Evolutionary conservation across 2,797 vertebrate genomes (phyloP), one percentile per base, ranked within the genome.

Genomic region (Calcarius lapponicus): DNA sequence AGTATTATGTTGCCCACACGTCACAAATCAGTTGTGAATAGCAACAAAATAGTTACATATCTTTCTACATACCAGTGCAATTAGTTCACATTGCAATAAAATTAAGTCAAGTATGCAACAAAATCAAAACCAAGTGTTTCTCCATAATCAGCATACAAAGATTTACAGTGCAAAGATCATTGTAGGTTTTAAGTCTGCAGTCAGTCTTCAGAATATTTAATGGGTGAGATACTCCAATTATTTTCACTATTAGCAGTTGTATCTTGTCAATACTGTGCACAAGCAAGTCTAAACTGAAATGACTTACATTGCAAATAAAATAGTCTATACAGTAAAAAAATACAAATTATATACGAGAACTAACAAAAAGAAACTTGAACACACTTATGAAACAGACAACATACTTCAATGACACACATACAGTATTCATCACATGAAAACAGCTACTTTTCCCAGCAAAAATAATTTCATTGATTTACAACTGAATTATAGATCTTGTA

Each of bases 71-170:
- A 98, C 97, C 98, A 98, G 98, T 98, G 98, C 98, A 98, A 98
- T 98, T 98, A 97, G 97, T 98, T 98, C 98, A 98, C 98, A 98
- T 98, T 97, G 98, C 96, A 95, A 97, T 97, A 96, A 98, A 98
- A 97, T 97, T 95, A 98, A 97, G 93, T 98, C 98, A 98, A 98
- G 97, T 98, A 98, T 97, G 94, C 95, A 98, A 97, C 94, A 98
- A 95, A 98, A 98, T 97, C 92, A 96, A 97, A 98, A 85, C 5
- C 92, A 96, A 97, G 92, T 96, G 95, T 98, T 97, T 98, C 92
- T 97, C 96, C 94, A 96, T 95, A 94, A 95, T 97, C 96, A 89
- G 94, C 87, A 54, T 96, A 97, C 84, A 93, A 97, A 96, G 96
- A 96, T 97, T 96, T 97, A 98, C 97, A 98, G 98, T 98, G 98